Percentiles rank a stretch among this genome's conserved stretches.
These are phyloP conservation scores for Epinotia demarniana DNA, from an alignment of 2,888 invertebrate genomes.

Conservation along the genomic window DNA sequence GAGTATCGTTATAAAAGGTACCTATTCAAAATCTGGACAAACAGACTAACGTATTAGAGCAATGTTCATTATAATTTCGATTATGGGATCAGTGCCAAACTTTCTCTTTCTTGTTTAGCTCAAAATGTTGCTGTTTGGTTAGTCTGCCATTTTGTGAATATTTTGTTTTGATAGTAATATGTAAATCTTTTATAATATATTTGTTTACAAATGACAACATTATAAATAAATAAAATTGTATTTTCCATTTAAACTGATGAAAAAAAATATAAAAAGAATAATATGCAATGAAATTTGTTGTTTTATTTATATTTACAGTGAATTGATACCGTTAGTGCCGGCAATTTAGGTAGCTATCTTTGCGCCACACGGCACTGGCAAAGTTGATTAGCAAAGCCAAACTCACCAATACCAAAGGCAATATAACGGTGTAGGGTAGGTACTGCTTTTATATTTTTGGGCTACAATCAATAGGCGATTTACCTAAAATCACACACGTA, in stretches of 20 bases:
- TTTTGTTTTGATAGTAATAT: constrained; percentile 85
- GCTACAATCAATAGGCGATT: no score
- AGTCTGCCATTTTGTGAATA: constrained; percentile 86
- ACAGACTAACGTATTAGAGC: constrained; percentile 81
- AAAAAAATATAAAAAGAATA: constrained; percentile 84
- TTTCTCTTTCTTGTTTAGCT: constrained; percentile 83
- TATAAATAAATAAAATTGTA: constrained; percentile 85
- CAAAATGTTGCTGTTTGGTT: constrained; percentile 84
- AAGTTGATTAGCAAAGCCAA: no score
- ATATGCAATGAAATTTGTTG: constrained; percentile 82
- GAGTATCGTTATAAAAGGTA: constrained; percentile 83
- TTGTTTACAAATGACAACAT: constrained; percentile 85
- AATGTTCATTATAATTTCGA: constrained; percentile 79
- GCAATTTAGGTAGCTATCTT: no score
- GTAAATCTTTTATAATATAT: constrained; percentile 86
- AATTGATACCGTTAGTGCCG: not conserved
- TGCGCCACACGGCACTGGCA: no score
- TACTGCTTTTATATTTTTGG: no score
- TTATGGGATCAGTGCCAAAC: constrained; percentile 84
- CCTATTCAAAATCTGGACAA: constrained; percentile 81
- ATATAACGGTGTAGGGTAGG: no score
- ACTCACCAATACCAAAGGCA: no score
- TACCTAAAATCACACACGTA: no score
- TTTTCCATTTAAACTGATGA: constrained; percentile 85
- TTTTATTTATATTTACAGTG: constrained; percentile 66